Evolutionary conservation across 2,113 vertebrate species (phyloP).

Genomic region (Vulpes ferrilata): DNA sequence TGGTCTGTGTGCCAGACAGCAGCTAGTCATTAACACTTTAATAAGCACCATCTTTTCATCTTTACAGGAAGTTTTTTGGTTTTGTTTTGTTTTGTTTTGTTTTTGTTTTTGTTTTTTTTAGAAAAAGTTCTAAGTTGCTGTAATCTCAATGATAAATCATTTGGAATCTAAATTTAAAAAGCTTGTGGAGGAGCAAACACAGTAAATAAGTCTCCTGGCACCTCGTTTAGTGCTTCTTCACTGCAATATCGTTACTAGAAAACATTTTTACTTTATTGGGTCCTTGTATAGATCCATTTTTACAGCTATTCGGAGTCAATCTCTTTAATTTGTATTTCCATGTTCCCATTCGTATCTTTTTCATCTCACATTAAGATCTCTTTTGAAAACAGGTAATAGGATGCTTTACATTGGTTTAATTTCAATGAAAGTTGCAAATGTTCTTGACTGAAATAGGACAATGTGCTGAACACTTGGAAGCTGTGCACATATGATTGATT

Average conservation of each 20-base stretch:
- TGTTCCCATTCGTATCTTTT: neutral
- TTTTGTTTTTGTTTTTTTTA: neutral
- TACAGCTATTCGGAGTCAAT: neutral
- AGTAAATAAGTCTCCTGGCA: neutral
- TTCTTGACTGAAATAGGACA: neutral
- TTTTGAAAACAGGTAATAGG: neutral
- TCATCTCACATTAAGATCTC: neutral
- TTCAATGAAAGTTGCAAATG: neutral
- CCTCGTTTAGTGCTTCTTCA: neutral
- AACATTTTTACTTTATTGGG: neutral
- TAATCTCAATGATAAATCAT: neutral
- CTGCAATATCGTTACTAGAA: neutral
- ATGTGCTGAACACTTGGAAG: neutral
- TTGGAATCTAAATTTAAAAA: neutral
- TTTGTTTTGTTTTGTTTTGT: too few species aligned
- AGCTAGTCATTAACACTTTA: neutral
- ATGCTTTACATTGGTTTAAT: neutral
- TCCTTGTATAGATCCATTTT: neutral
- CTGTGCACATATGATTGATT: neutral
- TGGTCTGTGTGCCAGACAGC: neutral
- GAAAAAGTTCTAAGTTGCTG: neutral
- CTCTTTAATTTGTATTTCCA: neutral
- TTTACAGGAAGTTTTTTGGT: neutral
- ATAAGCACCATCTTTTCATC: neutral
- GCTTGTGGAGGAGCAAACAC: neutral